Percentiles rank a stretch among this genome's conserved stretches.
phyloP scores from a whole-genome alignment of 2,888 invertebrate species.

The Drosophila putrida region DNA sequence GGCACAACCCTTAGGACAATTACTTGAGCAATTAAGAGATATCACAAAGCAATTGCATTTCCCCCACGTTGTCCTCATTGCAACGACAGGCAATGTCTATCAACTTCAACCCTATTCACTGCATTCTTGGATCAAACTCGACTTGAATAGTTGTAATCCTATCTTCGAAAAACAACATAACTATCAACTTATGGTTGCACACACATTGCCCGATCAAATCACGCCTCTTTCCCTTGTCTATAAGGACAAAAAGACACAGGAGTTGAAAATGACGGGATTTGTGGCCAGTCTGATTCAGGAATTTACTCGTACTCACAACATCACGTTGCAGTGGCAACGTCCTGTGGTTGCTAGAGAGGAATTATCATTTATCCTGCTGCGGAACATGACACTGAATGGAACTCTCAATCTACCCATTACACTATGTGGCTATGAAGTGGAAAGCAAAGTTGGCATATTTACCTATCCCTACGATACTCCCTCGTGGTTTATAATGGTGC shows the following conservation, averaged over 20 bases:
- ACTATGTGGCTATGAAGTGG: conserved; percentile 56
- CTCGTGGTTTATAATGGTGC: conserved; percentile 59
- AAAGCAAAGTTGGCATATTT: conserved; percentile 26
- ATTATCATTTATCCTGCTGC: conserved; percentile 39
- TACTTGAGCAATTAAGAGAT: conserved; percentile 4
- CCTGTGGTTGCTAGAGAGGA: conserved; percentile 21
- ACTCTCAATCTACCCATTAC: conserved; percentile 57
- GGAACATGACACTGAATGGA: conserved; percentile 64
- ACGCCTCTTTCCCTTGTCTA: conserved; percentile 47
- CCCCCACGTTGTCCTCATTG: conserved; percentile 42
- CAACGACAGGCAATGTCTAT: not conserved
- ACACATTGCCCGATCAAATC: conserved; percentile 57
- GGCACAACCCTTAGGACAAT: not conserved
- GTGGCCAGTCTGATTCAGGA: conserved; percentile 47
- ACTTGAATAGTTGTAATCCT: not conserved
- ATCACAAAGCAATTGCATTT: conserved; percentile 20
- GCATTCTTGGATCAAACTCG: conserved; percentile 40
- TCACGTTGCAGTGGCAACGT: conserved; percentile 49
- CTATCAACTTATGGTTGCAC: conserved; percentile 28
- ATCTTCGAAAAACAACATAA: conserved; percentile 41
- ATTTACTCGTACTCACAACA: conserved; percentile 47
- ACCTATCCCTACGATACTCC: conserved; percentile 42
- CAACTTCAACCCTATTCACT: conserved; percentile 53
- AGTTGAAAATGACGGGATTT: conserved; percentile 39
- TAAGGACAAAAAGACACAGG: conserved; percentile 19